These are phyloP conservation scores for Mimumesa dahlbomi DNA, from an alignment of 2,888 invertebrate species.

Conservation along the genomic window DNA sequence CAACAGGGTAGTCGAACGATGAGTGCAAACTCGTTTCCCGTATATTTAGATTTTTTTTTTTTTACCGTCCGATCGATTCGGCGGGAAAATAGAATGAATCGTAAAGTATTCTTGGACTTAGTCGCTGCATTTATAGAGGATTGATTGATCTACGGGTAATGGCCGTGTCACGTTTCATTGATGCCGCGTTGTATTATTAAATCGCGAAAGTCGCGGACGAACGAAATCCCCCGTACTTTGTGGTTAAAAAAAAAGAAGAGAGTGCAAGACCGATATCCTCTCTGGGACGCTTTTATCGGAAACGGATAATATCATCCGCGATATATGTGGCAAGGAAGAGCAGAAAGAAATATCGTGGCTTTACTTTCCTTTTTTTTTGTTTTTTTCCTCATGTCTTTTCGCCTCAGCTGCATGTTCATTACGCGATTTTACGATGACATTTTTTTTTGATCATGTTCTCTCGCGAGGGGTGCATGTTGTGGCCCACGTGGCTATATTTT, in stretches of 20 bases:
- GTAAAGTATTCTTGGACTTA: too few species aligned
- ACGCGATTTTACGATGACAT: conserved; percentile 55
- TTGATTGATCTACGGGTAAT: too few species aligned
- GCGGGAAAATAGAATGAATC: too few species aligned
- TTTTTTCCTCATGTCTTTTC: conserved; percentile 19
- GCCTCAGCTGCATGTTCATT: conserved; percentile 50
- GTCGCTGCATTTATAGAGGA: too few species aligned
- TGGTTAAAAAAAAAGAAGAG: conserved; percentile 21
- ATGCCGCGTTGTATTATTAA: neutral
- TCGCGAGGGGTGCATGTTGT: conserved; percentile 14
- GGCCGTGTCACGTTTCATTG: neutral
- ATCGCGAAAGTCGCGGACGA: neutral
- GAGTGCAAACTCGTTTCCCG: too few species aligned
- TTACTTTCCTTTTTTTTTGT: conserved; percentile 9
- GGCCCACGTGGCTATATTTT: conserved; percentile 38
- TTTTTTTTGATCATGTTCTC: conserved; percentile 37
- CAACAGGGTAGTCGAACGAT: too few species aligned
- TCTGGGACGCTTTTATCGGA: conserved; percentile 62
- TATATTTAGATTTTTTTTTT: too few species aligned
- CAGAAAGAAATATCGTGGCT: conserved; percentile 12
- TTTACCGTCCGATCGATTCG: too few species aligned
- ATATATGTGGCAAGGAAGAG: conserved; percentile 38
- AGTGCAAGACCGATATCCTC: conserved; percentile 29
- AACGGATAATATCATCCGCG: conserved; percentile 58
- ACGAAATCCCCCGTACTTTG: conserved; percentile 5